Evolutionary conservation across 2,888 invertebrate genomes (phyloP).

Genomic region (Cremastinae sp.): DNA sequence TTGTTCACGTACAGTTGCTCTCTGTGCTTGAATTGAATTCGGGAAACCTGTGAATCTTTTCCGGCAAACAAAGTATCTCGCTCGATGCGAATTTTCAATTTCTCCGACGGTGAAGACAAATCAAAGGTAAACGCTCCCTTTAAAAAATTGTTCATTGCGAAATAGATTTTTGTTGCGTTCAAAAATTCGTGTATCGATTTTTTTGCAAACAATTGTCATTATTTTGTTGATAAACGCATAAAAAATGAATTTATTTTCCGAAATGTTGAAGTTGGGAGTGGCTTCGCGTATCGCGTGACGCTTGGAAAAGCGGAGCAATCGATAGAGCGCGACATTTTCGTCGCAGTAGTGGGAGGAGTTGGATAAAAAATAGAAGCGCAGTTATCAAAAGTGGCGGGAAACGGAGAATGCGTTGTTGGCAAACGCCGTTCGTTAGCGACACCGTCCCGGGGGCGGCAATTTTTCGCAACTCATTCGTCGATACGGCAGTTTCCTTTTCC

Average conservation of each 20-base stretch:
- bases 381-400: conserved; percentile 53
- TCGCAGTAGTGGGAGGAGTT: background rate
- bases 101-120: background rate
- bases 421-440: conserved; percentile 37
- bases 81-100: conserved; percentile 7
- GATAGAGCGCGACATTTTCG: conserved; percentile 37
- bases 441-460: background rate
- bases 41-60: background rate
- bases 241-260: background rate
- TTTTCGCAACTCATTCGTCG: conserved; percentile 22
- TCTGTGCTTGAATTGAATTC: background rate
- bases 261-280: conserved; percentile 23
- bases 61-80: background rate
- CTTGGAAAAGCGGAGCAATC: conserved; percentile 40
- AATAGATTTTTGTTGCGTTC: background rate
- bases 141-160: background rate
- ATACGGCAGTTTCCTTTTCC: background rate
- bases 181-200: background rate
- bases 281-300: conserved; percentile 37
- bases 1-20: background rate
- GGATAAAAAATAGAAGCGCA: conserved; percentile 21
- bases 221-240: background rate
- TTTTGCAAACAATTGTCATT: too few species aligned
- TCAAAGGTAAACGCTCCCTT: conserved; percentile 1
- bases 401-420: conserved; percentile 31